Evolutionary conservation across 2,113 vertebrate species (phyloP).

Genomic region (Crotalus viridis): DNA sequence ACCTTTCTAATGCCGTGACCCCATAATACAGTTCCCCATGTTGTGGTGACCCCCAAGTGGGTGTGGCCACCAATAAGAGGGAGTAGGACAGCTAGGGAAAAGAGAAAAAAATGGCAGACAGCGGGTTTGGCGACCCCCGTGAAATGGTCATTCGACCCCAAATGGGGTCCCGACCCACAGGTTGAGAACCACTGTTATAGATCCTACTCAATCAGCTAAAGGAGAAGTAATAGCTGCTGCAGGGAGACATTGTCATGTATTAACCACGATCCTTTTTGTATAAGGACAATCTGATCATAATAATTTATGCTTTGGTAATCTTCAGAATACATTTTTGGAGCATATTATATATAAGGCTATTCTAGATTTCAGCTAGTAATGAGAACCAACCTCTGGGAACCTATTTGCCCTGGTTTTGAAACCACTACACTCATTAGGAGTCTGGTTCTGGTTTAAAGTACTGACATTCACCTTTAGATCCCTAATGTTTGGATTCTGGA

Average conservation of each 20-base stretch:
- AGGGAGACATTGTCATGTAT: background rate
- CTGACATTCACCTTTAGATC: background rate
- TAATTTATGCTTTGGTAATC: background rate
- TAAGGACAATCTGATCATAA: too few relatives aligned
- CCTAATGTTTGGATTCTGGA: background rate
- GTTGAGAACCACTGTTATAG: background rate
- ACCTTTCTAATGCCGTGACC: too few relatives aligned
- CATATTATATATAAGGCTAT: background rate
- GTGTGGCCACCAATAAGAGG: too few relatives aligned
- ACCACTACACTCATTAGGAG: background rate
- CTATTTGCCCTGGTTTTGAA: background rate
- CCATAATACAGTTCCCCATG: too few relatives aligned
- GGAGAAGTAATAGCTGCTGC: background rate
- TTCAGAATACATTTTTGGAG: background rate
- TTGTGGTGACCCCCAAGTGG: too few relatives aligned
- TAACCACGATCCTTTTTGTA: too few relatives aligned
- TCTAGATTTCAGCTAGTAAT: background rate
- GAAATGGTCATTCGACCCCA: too few relatives aligned
- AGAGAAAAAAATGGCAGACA: too few relatives aligned
- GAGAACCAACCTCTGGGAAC: too few relatives aligned
- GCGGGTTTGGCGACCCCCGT: too few relatives aligned
- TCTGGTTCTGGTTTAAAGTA: background rate
- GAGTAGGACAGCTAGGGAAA: too few relatives aligned
- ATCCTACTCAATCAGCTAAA: background rate
- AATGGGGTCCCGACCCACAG: too few relatives aligned